Percentiles rank a stretch among this genome's conserved stretches.
These are phyloP conservation scores for Antheraea mylitta DNA, from an alignment of 1,140 invertebrate genomes.

Conservation along the genomic window DNA sequence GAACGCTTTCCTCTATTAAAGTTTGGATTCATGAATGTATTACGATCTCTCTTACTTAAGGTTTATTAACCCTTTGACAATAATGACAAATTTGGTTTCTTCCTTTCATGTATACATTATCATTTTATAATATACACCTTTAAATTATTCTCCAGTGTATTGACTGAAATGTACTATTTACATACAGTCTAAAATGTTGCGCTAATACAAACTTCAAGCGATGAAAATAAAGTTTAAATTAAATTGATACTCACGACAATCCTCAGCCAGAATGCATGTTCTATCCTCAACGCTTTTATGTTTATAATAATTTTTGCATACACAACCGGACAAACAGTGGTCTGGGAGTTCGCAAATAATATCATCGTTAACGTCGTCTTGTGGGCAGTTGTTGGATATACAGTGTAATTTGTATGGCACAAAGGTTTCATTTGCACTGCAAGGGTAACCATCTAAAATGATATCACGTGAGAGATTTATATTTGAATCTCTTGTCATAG, in stretches of 20 bases:
- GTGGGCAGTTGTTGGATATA: constrained; percentile 11
- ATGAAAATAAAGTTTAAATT: background rate
- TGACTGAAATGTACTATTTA: too few relatives aligned
- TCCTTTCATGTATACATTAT: too few relatives aligned
- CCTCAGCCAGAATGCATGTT: constrained; percentile 14
- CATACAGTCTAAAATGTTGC: background rate
- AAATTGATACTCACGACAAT: constrained; percentile 19
- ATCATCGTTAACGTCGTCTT: constrained; percentile 5
- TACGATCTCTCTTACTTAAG: too few relatives aligned
- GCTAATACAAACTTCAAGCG: background rate
- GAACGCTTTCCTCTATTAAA: too few relatives aligned
- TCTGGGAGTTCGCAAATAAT: constrained; percentile 11
- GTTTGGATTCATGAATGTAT: too few relatives aligned
- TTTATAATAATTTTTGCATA: constrained; percentile 17
- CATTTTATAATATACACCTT: too few relatives aligned
- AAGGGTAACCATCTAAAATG: constrained; percentile 18
- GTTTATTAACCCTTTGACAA: too few relatives aligned
- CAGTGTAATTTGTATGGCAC: constrained; percentile 7
- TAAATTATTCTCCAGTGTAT: too few relatives aligned
- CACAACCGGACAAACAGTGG: constrained; percentile 15
- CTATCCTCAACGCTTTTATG: constrained; percentile 9
- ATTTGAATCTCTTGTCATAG: too few relatives aligned
- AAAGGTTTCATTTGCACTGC: constrained; percentile 14
- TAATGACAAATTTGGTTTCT: too few relatives aligned
- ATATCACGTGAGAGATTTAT: background rate